Percentiles rank a stretch among this genome's conserved stretches.
phyloP scores from a whole-genome alignment of 2,888 invertebrate species.

The Aproaerema taeniolella region DNA sequence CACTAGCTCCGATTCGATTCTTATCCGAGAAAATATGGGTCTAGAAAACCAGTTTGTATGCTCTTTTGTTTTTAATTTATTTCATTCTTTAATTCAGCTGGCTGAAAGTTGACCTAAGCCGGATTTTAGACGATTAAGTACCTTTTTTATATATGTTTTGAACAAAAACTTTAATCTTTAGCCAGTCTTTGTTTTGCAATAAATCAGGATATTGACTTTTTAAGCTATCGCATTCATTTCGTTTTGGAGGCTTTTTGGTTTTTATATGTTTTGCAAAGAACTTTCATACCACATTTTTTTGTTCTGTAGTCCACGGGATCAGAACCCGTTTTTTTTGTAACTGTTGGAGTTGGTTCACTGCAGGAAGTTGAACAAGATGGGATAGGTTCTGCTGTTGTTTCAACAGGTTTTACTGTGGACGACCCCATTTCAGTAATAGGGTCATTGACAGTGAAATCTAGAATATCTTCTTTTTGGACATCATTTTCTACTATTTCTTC shows the following conservation, averaged over 20 bases:
- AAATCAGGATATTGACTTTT: constrained; percentile 13
- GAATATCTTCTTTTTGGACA: constrained; percentile 20
- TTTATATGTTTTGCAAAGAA: constrained; percentile 20
- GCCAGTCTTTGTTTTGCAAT: constrained; percentile 22
- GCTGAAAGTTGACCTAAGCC: too few species aligned
- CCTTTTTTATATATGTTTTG: constrained; percentile 20
- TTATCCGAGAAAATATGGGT: too few species aligned
- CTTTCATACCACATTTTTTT: constrained; percentile 17
- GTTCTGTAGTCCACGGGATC: constrained; percentile 12
- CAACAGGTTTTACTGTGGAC: not conserved
- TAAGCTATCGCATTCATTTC: constrained; percentile 21
- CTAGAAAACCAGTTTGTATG: too few species aligned
- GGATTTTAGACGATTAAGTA: not conserved
- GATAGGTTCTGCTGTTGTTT: not conserved
- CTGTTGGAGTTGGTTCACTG: not conserved
- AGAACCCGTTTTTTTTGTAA: not conserved
- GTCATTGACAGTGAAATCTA: constrained; percentile 16
- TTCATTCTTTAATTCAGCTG: too few species aligned
- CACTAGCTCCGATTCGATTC: too few species aligned
- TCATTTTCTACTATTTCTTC: constrained; percentile 23
- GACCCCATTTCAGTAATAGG: not conserved
- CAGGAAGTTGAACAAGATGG: not conserved
- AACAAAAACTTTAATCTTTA: constrained; percentile 23
- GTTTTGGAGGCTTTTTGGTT: constrained; percentile 19
- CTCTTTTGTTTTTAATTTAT: too few species aligned